These are phyloP conservation scores for Heterotis niloticus DNA, from an alignment of 2,113 vertebrate genomes.

Conservation along the genomic window DNA sequence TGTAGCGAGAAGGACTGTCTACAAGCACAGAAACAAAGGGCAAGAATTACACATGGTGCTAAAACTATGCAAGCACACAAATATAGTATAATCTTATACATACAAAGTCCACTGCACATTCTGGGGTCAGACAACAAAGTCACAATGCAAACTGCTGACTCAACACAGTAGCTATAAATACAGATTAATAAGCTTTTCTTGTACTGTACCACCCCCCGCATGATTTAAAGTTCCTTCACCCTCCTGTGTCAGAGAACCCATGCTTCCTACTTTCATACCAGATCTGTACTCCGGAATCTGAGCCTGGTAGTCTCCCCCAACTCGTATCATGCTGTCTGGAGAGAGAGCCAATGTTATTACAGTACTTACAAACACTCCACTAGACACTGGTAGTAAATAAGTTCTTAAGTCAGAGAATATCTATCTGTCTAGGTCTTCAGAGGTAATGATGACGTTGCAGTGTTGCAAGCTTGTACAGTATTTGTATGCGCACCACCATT, in stretches of 20 bases:
- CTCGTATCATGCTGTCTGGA: conserved; percentile 89
- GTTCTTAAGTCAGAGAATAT: neutral
- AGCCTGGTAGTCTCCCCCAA: conserved; percentile 88
- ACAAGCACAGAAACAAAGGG: conserved; percentile 38
- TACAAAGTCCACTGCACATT: neutral
- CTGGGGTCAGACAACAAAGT: neutral
- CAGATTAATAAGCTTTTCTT: neutral
- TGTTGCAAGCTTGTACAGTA: neutral
- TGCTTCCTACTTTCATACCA: no score
- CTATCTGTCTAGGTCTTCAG: no score
- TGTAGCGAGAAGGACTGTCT: conserved; percentile 71
- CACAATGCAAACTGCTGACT: neutral
- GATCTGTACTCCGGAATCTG: conserved; percentile 87
- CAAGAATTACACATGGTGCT: conserved; percentile 73
- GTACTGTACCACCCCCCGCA: neutral
- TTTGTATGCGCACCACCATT: conserved; percentile 52
- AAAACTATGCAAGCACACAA: conserved; percentile 61
- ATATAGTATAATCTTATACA: neutral
- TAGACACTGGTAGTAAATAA: no score
- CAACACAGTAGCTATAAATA: neutral
- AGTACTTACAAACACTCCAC: no score
- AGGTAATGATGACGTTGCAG: no score
- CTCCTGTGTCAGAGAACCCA: neutral
- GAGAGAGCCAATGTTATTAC: no score
- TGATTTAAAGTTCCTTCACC: neutral